Evolutionary conservation across 2,888 invertebrate genomes (phyloP).

Genomic region (Tridacna gigas): DNA sequence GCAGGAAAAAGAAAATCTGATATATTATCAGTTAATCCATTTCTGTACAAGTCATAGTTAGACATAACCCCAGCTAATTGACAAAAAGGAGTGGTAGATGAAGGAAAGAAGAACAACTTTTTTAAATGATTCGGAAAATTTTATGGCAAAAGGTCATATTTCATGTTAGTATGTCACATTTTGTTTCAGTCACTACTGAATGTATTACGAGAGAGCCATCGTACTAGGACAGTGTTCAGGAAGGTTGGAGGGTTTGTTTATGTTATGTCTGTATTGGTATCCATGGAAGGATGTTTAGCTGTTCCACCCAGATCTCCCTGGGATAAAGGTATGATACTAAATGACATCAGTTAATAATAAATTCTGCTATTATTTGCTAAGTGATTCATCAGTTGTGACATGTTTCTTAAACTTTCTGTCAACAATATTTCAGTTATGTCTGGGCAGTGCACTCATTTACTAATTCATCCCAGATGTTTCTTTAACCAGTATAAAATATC

Average conservation of each 20-base stretch:
- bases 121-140: no score
- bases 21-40: no score
- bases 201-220: conserved; percentile 97
- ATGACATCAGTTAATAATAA: neutral
- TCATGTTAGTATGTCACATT: no score
- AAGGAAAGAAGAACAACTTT: no score
- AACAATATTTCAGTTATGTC: neutral
- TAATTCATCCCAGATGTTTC: no score
- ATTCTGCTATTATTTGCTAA: neutral
- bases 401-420: neutral
- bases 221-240: conserved; percentile 97
- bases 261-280: conserved; percentile 96
- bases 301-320: conserved; percentile 86
- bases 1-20: no score
- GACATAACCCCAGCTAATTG: no score
- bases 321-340: conserved; percentile 82
- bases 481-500: no score
- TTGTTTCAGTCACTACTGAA: conserved; percentile 89
- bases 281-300: conserved; percentile 90
- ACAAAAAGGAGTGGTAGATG: no score
- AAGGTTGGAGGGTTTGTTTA: conserved; percentile 99
- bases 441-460: no score
- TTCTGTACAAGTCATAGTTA: no score
- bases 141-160: no score
- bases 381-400: neutral